phyloP scores from a whole-genome alignment of 2,113 vertebrate species.

The Trinectes maculatus region DNA sequence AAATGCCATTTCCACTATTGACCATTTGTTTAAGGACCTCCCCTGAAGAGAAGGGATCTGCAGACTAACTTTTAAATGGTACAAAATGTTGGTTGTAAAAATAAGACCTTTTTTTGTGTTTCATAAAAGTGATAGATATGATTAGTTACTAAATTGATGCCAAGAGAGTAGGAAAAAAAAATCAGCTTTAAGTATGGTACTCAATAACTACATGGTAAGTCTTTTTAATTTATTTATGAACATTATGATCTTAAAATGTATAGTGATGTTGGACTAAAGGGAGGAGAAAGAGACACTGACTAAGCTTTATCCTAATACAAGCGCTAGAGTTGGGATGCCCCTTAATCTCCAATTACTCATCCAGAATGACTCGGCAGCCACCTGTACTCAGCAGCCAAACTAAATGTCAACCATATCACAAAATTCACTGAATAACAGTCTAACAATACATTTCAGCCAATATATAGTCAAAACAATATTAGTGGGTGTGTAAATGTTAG shows the following conservation, averaged over 20 bases:
- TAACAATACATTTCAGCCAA: too few species aligned
- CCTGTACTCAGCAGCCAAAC: neutral
- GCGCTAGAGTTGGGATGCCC: neutral
- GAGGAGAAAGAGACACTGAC: neutral
- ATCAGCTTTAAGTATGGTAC: neutral
- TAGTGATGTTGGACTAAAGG: neutral
- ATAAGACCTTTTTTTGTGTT: too few species aligned
- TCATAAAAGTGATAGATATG: too few species aligned
- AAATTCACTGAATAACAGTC: too few species aligned
- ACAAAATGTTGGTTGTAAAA: too few species aligned
- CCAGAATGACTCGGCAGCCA: neutral
- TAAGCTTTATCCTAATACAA: neutral
- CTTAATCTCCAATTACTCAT: conserved; percentile 27
- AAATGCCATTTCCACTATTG: too few species aligned
- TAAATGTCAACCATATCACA: neutral
- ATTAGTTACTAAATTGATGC: neutral
- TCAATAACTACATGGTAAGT: neutral
- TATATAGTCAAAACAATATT: neutral
- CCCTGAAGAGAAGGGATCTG: too few species aligned
- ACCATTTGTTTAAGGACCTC: neutral
- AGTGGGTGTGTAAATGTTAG: neutral
- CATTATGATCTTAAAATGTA: too few species aligned
- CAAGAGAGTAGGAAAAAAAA: neutral
- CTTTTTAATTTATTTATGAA: neutral
- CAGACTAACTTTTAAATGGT: too few species aligned